Percentiles rank a stretch among this genome's conserved stretches.
Conservation (phyloP, 2,113 vertebrate species). For the Takifugu flavidus region DNA sequence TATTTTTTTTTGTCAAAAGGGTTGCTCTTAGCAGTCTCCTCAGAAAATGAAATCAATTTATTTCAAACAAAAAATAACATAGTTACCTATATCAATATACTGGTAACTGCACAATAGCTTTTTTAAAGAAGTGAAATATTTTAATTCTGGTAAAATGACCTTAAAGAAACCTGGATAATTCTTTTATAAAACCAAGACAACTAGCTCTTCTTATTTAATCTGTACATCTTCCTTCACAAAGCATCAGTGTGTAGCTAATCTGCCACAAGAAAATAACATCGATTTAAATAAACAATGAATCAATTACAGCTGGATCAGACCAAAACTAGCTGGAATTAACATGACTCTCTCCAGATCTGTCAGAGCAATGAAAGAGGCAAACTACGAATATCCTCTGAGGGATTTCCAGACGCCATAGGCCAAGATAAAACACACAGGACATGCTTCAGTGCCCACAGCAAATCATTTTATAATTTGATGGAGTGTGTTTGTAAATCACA, state of each 20-base stretch:
- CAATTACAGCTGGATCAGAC: background rate
- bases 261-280: too few species aligned
- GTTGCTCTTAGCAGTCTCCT: too few species aligned
- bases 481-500: constrained; percentile 10
- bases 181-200: background rate
- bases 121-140: background rate
- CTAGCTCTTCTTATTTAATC: background rate
- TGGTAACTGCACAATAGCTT: too few species aligned
- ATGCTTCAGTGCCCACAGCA: background rate
- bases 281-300: background rate
- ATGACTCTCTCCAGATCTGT: background rate
- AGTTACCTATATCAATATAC: too few species aligned
- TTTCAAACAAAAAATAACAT: too few species aligned
- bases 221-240: too few species aligned
- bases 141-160: background rate
- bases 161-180: too few species aligned
- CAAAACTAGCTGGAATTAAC: background rate
- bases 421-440: too few species aligned
- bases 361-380: background rate
- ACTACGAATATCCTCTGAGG: too few species aligned
- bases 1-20: background rate
- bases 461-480: constrained; percentile 20
- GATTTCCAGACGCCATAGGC: too few species aligned
- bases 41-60: too few species aligned
- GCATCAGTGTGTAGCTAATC: too few species aligned